These are phyloP conservation scores for Belonocnema kinseyi DNA, from an alignment of 1,140 invertebrate species.

Conservation along the genomic window DNA sequence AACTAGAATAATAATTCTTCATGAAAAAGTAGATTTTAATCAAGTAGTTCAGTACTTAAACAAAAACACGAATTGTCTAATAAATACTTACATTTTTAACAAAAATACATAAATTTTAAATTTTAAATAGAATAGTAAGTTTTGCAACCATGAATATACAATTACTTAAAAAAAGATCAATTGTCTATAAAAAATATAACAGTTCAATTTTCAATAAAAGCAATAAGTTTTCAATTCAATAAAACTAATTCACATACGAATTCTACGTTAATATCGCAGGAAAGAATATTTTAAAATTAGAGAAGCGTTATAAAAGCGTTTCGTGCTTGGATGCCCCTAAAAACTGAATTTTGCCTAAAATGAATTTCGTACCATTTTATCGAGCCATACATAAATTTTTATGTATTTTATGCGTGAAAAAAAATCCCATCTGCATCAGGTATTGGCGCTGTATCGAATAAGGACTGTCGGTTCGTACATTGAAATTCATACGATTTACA, in stretches of 20 bases:
- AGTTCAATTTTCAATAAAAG: no score
- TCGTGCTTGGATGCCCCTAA: not conserved
- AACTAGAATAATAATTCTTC: no score
- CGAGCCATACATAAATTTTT: conserved; percentile 33
- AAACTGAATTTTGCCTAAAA: conserved; percentile 7
- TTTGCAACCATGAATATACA: no score
- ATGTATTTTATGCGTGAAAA: conserved; percentile 10
- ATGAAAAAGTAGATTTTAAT: no score
- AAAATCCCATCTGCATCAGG: not conserved
- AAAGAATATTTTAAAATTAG: not conserved
- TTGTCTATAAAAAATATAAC: no score
- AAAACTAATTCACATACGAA: not conserved
- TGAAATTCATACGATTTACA: conserved; percentile 62
- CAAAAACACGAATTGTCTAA: no score
- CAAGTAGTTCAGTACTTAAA: no score
- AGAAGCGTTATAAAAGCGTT: conserved; percentile 1
- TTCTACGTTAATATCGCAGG: not conserved
- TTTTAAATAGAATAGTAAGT: no score
- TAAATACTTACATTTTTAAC: no score
- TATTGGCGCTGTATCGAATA: conserved; percentile 3
- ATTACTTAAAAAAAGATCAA: no score
- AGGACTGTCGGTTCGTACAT: conserved; percentile 50
- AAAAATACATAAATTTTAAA: no score
- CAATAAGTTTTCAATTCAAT: not conserved
- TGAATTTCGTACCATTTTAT: conserved; percentile 17